Evolutionary conservation across 2,113 vertebrate species (phyloP).

Genomic region (Centropus unirufus): DNA sequence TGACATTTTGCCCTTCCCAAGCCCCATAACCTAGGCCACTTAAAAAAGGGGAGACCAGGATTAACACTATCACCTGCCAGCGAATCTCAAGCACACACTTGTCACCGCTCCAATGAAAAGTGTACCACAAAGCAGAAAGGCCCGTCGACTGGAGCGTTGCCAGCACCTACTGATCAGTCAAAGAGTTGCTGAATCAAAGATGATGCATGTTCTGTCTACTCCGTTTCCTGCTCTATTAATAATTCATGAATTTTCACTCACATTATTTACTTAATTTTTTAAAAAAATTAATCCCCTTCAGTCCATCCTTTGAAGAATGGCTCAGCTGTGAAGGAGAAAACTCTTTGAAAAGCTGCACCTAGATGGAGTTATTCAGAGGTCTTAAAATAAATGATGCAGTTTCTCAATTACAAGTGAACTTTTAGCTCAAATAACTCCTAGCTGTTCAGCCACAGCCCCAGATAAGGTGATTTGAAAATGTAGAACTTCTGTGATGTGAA

Average conservation of each 20-base stretch:
- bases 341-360: background rate
- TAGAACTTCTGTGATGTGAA: background rate
- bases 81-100: background rate
- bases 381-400: background rate
- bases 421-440: background rate
- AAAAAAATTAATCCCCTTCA: background rate
- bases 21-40: background rate
- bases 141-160: accelerated
- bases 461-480: background rate
- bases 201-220: background rate
- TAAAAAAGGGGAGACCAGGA: background rate
- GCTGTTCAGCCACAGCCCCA: background rate
- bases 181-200: background rate
- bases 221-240: background rate
- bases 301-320: background rate
- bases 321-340: background rate
- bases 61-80: background rate
- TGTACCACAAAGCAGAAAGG: background rate
- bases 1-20: background rate
- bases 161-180: background rate
- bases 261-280: background rate
- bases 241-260: background rate
- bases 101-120: background rate
- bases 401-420: background rate
- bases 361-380: background rate